Evolutionary conservation across 1,140 invertebrate species (phyloP), one percentile per base, ranked within the genome.

Genomic region (Rhopalosiphum padi): DNA sequence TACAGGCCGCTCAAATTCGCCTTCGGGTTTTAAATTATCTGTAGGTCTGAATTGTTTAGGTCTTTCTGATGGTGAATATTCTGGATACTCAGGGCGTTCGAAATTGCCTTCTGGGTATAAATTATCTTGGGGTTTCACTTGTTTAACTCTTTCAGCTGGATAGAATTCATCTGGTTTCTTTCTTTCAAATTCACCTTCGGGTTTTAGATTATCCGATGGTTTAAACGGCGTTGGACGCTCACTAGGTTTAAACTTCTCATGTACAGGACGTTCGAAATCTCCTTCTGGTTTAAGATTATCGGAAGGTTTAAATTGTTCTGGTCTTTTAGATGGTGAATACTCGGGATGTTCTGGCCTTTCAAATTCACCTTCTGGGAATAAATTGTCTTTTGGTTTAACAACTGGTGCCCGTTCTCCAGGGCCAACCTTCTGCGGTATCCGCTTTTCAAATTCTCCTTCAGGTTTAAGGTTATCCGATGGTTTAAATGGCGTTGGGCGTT

Each of bases 91-190:
- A 0, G 94, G 94, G n/a, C 95, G 95, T 94, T 96, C 95, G 94
- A 97, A 97, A 0, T 96, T 95, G 6, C 97, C 96, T 95, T 97
- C 96, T 51, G 68, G 68, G 35, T 35, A 82, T 21, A 82, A 18
- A 37, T 82, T 82, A 18, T 82, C 68, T 18, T 82, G 68, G 9
- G 68, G 68, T 82, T 82, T 82, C 11, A 82, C 68, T 35, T 82
- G 68, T 5, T 82, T 82, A 15, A 9, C n/a, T 82, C 68, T 35
- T 82, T 82, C 68, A n/a, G 68, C 35, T 21, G 68, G 68, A 5
- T 35, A n/a, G n/a, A 35, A 82, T 11, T 82, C 68, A 18, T 82
- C 30, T 18, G 30, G 68, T 35, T n/a, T 82, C 18, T 94, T 97
- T 96, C 0, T 82, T 35, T 82, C 68, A 82, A 82, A 82, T 82